Evolutionary conservation across 2,113 vertebrate species (phyloP), one percentile per base, ranked within the genome.

Genomic region (Chitala chitala): DNA sequence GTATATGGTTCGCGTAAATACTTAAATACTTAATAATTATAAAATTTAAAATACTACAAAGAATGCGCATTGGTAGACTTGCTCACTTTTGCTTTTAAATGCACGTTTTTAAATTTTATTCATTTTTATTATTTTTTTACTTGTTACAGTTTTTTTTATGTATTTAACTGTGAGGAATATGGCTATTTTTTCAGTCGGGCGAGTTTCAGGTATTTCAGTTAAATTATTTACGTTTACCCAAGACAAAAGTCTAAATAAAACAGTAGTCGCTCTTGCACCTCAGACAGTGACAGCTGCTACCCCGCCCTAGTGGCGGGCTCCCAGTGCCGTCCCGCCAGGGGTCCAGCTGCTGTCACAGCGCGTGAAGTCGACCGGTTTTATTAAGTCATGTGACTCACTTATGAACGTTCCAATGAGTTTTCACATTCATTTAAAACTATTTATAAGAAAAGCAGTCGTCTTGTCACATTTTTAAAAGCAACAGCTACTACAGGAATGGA

Each of bases 251-350:
- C 22, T 63, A 46, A 48, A 50, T 56, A n/a, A 61, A 72, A 61
- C 26, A 22, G 36, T 26, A 46, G 38, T n/a, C 8, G n/a, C 64
- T 26, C 29, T 50, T 24, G 26, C 56, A 50, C 29, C 56, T 48
- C 42, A 36, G 31, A 22, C 22, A 73, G 71, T 73, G 72, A 64
- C 72, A 73, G 72, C 58, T 73, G 72, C 44, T 63, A n/a, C 58
- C 20, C 44, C 58, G 44, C 59, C 29, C 51, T 40, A 1, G 50
- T 17, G 51, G 50, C 22, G 50, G 36, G 26, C 4, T 53, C 17
- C 46, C 64, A 40, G n/a, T n/a, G n/a, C n/a, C 48, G 12, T 51
- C 20, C 53, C 15, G 61, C 4, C 13, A n/a, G 24, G 64, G 8
- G 9, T 0, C 7, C 38, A 40, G 22, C 54, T 54, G 20, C 17